phyloP scores from a whole-genome alignment of 1,140 invertebrate species.

The Lepidurus arcticus region DNA sequence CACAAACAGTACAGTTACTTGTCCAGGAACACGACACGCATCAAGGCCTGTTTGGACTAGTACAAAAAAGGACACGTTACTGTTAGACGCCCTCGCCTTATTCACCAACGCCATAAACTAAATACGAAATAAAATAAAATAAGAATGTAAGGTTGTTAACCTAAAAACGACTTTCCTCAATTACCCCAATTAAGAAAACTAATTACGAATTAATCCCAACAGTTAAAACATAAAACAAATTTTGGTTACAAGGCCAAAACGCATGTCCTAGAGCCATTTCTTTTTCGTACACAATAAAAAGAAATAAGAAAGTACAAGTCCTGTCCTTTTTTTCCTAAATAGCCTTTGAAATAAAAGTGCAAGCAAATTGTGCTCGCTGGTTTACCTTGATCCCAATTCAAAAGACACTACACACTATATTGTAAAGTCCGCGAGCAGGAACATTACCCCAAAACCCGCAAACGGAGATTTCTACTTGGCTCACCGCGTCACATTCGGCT shows the following conservation, averaged over 20 bases:
- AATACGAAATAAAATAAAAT: not conserved
- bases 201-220: not conserved
- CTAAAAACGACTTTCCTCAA: not conserved
- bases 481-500: not conserved
- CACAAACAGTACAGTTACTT: not conserved
- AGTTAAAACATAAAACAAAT: not conserved
- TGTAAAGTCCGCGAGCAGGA: not conserved
- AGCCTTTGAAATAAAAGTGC: not conserved
- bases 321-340: not conserved
- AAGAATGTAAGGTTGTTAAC: not conserved
- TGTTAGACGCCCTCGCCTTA: constrained; percentile 4
- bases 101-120: not conserved
- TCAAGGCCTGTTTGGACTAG: not conserved
- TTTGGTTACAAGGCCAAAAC: not conserved
- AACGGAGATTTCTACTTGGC: not conserved
- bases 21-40: not conserved
- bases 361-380: not conserved
- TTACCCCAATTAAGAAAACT: not conserved
- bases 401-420: not conserved
- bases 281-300: not conserved
- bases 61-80: not conserved
- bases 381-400: constrained; percentile 1
- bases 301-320: not conserved
- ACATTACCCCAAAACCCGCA: not conserved
- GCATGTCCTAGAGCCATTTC: not conserved